phyloP scores from a whole-genome alignment of 2,888 invertebrate genomes.

The Sympetrum striolatum region DNA sequence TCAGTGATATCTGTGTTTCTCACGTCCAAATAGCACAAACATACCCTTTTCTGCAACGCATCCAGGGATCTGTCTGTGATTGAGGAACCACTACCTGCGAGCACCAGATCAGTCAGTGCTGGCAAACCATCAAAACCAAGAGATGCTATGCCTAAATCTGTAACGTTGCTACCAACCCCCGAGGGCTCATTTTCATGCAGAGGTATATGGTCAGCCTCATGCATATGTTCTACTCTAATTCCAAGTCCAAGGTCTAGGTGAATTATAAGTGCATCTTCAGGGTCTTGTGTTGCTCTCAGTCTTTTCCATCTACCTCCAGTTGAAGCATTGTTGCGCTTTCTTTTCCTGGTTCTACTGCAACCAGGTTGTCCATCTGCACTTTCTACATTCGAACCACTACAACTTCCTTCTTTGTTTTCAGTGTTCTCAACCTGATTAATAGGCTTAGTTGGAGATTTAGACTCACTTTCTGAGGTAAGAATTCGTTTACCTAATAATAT shows the following conservation, averaged over 20 bases:
- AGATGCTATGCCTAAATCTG: slow-evolving; percentile 1
- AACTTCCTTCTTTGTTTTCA: background rate
- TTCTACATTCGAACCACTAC: background rate
- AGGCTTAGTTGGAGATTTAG: background rate
- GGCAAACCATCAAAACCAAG: slow-evolving; percentile 26
- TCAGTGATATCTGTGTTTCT: slow-evolving; percentile 1
- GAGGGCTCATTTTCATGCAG: background rate
- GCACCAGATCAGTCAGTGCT: background rate
- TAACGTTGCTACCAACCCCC: background rate
- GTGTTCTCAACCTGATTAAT: background rate
- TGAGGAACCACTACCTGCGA: background rate
- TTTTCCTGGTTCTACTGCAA: background rate
- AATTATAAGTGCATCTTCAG: background rate
- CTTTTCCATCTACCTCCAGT: background rate
- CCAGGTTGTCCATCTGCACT: background rate
- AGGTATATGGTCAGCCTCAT: background rate
- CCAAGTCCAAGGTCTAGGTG: background rate
- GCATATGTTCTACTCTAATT: background rate
- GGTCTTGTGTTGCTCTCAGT: background rate
- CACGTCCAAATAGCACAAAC: background rate
- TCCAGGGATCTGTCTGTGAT: background rate
- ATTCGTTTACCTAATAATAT: background rate
- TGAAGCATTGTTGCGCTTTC: background rate
- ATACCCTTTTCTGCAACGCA: background rate
- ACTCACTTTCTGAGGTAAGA: background rate